Conservation (phyloP, 1,140 invertebrate genomes). For the Episyrphus balteatus region DNA sequence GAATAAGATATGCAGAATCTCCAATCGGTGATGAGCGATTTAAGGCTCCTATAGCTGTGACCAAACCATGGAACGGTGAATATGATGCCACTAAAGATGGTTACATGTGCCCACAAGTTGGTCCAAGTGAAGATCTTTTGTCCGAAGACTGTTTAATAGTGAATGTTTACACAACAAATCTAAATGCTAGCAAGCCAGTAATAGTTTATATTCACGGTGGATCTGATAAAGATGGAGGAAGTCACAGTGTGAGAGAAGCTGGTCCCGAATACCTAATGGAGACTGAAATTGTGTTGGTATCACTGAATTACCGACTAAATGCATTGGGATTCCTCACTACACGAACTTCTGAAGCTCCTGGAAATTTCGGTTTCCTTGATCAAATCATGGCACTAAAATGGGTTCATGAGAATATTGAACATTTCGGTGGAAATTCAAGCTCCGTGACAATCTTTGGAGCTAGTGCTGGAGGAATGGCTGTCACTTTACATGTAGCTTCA, state of each 20-base stretch:
- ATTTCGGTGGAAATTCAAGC: slow-evolving; percentile 13
- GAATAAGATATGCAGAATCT: neutral
- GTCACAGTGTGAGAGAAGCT: slow-evolving; percentile 21
- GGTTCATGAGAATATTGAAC: slow-evolving; percentile 12
- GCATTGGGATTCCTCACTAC: slow-evolving; percentile 44
- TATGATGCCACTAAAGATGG: neutral
- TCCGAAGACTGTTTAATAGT: slow-evolving; percentile 65
- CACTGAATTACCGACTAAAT: slow-evolving; percentile 53
- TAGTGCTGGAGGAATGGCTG: slow-evolving; percentile 11
- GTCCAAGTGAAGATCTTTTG: slow-evolving; percentile 14
- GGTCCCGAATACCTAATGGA: slow-evolving; percentile 52
- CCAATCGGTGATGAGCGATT: neutral
- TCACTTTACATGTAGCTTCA: neutral
- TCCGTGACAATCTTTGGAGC: slow-evolving; percentile 11
- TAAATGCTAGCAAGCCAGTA: slow-evolving; percentile 39
- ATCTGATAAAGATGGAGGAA: slow-evolving; percentile 44
- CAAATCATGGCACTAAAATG: slow-evolving; percentile 27
- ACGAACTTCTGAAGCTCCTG: slow-evolving; percentile 24
- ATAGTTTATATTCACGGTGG: slow-evolving; percentile 57
- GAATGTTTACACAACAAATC: slow-evolving; percentile 53
- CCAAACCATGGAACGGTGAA: neutral
- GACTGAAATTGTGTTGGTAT: slow-evolving; percentile 50
- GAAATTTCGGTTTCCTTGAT: slow-evolving; percentile 41
- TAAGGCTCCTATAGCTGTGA: neutral
- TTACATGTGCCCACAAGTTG: neutral